Evolutionary conservation across 2,888 invertebrate species (phyloP), one percentile per base, ranked within the genome.

Genomic region (Odiellus spinosus): DNA sequence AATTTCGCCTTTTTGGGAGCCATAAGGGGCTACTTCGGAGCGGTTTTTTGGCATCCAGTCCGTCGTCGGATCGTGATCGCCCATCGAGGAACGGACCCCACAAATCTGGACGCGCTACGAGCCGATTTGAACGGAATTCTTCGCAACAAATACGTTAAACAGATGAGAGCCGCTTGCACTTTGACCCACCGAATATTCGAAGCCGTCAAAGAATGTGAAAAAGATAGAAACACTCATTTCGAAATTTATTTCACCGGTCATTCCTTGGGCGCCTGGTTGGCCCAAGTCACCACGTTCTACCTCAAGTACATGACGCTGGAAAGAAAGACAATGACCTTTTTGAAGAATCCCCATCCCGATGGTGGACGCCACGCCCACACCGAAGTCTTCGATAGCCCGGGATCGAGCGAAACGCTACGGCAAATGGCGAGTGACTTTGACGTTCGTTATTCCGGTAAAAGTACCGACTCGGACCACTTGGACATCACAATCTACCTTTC

Each of bases 131-230:
- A 32, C 3, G 42, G 42, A 11, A 17, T 42, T 8, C 4, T 42
- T 26, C 6, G 17, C 3, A 42, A 42, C 14, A 14, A 42, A 26
- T 18, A 42, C 14, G 42, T 42, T 26, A 5, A 12, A 8, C 42
- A 42, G 18, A 42, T 42, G n/a, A 26, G 32, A 10, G 26, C 42
- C 33, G 42, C 42, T 33, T n/a, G 26, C n/a, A 42, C 42, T 14
- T 42, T 42, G 21, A 26, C 42, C 3, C 17, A 33, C 14, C 10
- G 2, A 19, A n/a, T 42, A 5, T 15, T 12, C 5, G 26, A 26
- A 6, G 34, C 33, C 3, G 6, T 42, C 5, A 14, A 3, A n/a
- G 14, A n/a, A 42, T n/a, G 21, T 15, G 33, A 42, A 11, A 20
- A 20, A 12, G 42, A 42, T 12, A 5, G 3, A 18, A 26, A 26